A percentile compares a stretch with the other conserved stretches of the same genome.
Evolutionary conservation across 1,140 invertebrate species (phyloP).

Genomic region (Drosophila arizonae): DNA sequence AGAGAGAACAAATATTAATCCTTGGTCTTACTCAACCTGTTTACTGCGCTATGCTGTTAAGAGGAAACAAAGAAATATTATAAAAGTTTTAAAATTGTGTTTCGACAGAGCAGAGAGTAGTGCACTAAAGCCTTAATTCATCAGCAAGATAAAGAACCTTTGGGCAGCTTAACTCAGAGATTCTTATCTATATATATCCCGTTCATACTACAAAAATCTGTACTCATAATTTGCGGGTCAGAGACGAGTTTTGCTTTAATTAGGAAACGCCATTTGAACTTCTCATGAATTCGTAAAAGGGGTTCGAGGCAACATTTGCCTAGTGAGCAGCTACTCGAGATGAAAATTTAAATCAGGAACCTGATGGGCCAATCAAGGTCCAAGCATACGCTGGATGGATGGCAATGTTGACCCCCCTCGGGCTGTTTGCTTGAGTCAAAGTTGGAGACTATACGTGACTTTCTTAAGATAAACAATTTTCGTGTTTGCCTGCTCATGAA

Average conservation of each 20-base stretch:
- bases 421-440: slow-evolving; percentile 33
- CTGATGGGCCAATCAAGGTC: slow-evolving; percentile 37
- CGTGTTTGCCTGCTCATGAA: slow-evolving; percentile 36
- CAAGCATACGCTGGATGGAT: not conserved
- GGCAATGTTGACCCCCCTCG: slow-evolving; percentile 1
- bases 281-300: slow-evolving; percentile 29
- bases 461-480: slow-evolving; percentile 71
- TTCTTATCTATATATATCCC: not conserved
- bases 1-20: not conserved
- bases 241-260: slow-evolving; percentile 41
- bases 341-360: slow-evolving; percentile 63
- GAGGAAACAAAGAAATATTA: not conserved
- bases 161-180: not conserved
- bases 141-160: not conserved
- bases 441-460: slow-evolving; percentile 65
- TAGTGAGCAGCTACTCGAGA: slow-evolving; percentile 4
- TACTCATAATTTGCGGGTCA: not conserved
- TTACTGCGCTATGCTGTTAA: slow-evolving; percentile 2
- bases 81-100: not conserved
- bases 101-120: not conserved
- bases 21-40: slow-evolving; percentile 5
- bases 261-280: slow-evolving; percentile 46
- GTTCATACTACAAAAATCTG: not conserved
- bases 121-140: too few relatives aligned
- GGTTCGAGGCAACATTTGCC: slow-evolving; percentile 27